Evolutionary conservation across 2,113 vertebrate genomes (phyloP).

Genomic region (Erinaceus europaeus): DNA sequence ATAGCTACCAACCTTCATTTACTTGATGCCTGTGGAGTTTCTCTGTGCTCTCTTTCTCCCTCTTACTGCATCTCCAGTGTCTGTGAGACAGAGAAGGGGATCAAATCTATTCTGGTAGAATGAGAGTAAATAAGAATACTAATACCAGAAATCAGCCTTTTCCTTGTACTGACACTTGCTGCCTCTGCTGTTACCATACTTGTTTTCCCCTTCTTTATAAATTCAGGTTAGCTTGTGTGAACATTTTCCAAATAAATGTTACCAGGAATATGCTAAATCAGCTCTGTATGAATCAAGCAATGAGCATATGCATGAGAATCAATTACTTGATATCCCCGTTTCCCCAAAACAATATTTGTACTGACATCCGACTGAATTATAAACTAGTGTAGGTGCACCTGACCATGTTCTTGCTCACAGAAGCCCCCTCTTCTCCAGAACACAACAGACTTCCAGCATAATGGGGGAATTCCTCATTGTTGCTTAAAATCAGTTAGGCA

Average conservation of each 20-base stretch:
- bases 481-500: background rate
- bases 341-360: background rate
- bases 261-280: slow-evolving; percentile 24
- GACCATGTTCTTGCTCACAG: background rate
- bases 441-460: background rate
- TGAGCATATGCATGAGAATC: background rate
- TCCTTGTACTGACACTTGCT: background rate
- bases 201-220: background rate
- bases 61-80: background rate
- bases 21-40: too few species aligned
- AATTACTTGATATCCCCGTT: background rate
- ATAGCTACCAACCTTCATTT: background rate
- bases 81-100: background rate
- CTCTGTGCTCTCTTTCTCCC: background rate
- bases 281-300: background rate
- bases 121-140: background rate
- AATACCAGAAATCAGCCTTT: background rate
- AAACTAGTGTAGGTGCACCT: background rate
- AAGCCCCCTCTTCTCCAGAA: background rate
- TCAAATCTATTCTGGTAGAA: background rate
- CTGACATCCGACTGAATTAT: background rate
- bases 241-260: slow-evolving; percentile 39
- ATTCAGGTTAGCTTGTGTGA: background rate
- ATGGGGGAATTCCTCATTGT: background rate
- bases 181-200: background rate